A percentile compares a stretch with the other conserved stretches of the same genome.
phyloP scores from a whole-genome alignment of 2,797 vertebrate species.

The Brachyalestes nurse region DNA sequence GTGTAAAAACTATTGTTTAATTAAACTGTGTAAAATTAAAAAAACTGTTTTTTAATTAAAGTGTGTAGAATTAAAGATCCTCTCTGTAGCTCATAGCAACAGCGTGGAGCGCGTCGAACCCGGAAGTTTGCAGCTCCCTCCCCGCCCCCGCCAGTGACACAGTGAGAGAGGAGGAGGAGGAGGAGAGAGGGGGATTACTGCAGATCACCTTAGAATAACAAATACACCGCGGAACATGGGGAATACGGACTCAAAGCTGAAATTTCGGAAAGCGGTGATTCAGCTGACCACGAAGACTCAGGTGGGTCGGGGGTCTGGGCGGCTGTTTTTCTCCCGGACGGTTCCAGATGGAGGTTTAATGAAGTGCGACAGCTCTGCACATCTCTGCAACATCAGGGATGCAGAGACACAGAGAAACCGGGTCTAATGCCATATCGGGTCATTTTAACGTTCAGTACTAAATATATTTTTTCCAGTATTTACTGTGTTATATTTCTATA shows the following conservation, averaged over 20 bases:
- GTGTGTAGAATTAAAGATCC: no score
- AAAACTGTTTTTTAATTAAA: no score
- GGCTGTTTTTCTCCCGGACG: neutral
- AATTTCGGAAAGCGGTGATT: constrained; percentile 97
- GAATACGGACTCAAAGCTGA: constrained; percentile 92
- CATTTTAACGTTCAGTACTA: neutral
- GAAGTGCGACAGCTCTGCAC: constrained; percentile 11
- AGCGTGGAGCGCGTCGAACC: constrained; percentile 44
- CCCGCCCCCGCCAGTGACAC: constrained; percentile 73
- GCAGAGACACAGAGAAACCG: neutral
- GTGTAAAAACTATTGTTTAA: no score
- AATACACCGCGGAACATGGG: constrained; percentile 79
- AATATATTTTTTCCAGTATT: neutral
- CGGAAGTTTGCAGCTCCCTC: constrained; percentile 70
- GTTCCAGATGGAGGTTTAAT: constrained; percentile 25
- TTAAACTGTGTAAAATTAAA: no score
- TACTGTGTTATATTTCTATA: neutral
- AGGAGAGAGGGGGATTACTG: constrained; percentile 71
- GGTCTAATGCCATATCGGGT: neutral
- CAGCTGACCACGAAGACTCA: constrained; percentile 98
- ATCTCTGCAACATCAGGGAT: constrained; percentile 63
- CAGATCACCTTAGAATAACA: constrained; percentile 59
- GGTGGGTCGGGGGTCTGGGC: constrained; percentile 70
- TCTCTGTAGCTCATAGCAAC: constrained; percentile 40
- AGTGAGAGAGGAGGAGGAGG: constrained; percentile 62